Conservation (phyloP, 2,797 vertebrate genomes). For the Micrastur ruficollis region DNA sequence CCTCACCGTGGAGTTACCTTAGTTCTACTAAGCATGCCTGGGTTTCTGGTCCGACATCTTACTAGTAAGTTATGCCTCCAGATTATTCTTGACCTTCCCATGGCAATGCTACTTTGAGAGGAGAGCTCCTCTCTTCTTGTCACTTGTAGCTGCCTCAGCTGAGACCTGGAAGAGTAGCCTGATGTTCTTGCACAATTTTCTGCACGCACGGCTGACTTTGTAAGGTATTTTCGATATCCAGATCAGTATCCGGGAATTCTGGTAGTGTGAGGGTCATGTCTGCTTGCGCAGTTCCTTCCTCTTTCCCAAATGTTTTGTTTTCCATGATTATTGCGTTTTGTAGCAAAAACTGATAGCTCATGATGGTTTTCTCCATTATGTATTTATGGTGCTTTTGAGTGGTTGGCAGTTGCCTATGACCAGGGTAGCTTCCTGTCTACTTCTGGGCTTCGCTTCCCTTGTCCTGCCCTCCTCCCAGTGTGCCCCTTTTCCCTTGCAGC, state of each 20-base stretch:
- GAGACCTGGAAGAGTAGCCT: background rate
- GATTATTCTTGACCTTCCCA: background rate
- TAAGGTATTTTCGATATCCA: background rate
- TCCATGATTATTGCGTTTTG: background rate
- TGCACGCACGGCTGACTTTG: background rate
- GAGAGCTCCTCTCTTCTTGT: background rate
- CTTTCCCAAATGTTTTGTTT: background rate
- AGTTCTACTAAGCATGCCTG: background rate
- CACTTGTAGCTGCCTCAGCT: background rate
- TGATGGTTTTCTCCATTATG: rapidly evolving
- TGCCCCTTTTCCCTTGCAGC: background rate
- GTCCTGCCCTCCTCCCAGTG: background rate
- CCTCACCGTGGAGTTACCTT: background rate
- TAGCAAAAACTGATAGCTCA: background rate
- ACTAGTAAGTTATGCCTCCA: background rate
- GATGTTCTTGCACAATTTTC: background rate
- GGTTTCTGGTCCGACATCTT: background rate
- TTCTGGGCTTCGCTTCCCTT: background rate
- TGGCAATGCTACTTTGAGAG: background rate
- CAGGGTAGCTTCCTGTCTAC: background rate
- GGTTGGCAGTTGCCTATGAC: background rate
- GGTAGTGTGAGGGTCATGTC: background rate
- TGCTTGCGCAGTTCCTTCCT: background rate
- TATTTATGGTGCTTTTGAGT: background rate
- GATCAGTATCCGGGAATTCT: background rate